Base-by-base conservation (phyloP, 2,888 invertebrate species). In the Aphrophora alni region DNA sequence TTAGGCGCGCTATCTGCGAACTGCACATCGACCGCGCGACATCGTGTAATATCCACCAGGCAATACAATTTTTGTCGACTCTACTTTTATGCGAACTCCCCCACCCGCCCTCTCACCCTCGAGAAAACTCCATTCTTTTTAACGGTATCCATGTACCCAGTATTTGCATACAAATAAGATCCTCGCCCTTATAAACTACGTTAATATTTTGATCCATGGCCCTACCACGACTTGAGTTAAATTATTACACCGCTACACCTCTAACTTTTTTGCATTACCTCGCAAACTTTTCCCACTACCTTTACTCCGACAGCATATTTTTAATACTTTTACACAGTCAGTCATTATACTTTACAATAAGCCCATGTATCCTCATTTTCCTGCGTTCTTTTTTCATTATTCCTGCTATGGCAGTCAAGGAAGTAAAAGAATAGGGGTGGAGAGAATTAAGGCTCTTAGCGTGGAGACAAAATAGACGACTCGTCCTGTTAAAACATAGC, bases 291-390 rank as follows among this genome's bases (percentile, higher is more conserved):
- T 33, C 51, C 38, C n/a, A 72, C 28, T 71, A 44, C 59, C 27
- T 75, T 25, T 21, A 26, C 26, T 21, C 75, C 28, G 72, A 75
- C 75, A 75, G 80, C 74, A 77, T 74, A 77, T 79, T 82, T 81
- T 82, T 82, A 82, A 82, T 80, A 81, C 82, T 80, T 81, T 81
- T 82, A 82, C 82, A 82, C 81, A 69, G 77, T 70, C 75, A 21
- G 81, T 81, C 81, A 82, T 82, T 82, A 82, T 80, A 83, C 82
- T 82, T 82, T 83, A 83, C 83, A 82, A 83, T 82, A 82, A 82
- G 80, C 79, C 59, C 73, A 73, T 80, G 82, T 82, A 82, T 81
- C 75, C 82, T 75, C 80, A 80, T 83, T 83, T 83, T 83, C 80
- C 83, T 73, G 77, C 80, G 78, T 83, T 83, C 80, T 81, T 80